Conservation (phyloP, 2,113 vertebrate species). For the Prinia subflava region DNA sequence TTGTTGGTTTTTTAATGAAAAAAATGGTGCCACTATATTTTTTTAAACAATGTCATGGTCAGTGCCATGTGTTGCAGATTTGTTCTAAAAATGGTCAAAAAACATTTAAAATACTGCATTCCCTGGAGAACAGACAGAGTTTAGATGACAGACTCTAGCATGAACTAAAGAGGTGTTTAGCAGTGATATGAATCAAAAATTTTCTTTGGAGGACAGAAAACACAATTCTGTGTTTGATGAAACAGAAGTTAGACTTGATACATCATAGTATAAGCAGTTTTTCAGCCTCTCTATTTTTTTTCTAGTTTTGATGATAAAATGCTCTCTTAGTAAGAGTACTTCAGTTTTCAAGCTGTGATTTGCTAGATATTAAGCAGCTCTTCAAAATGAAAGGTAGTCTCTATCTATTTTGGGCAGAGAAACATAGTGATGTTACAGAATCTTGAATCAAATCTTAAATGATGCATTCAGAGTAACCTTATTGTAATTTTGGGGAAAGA, state of each 20-base stretch:
- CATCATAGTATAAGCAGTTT: not conserved
- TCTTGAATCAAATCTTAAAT: not conserved
- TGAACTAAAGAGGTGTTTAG: not conserved
- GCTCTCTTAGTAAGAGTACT: not conserved
- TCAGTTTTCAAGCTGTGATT: not conserved
- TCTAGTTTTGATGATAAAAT: not conserved
- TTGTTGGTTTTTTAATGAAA: too few relatives aligned
- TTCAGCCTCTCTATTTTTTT: not conserved
- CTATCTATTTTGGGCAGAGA: not conserved
- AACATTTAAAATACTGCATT: not conserved
- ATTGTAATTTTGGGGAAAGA: not conserved
- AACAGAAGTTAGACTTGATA: not conserved
- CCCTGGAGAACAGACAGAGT: not conserved
- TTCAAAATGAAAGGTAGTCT: not conserved
- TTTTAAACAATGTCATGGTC: not conserved
- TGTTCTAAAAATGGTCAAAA: not conserved
- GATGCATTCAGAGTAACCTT: not conserved
- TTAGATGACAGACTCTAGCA: not conserved
- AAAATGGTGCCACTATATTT: not conserved
- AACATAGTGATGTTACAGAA: not conserved
- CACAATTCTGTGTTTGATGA: not conserved
- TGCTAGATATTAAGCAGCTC: not conserved
- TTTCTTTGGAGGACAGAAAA: not conserved
- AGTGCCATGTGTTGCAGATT: not conserved
- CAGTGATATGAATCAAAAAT: not conserved